Evolutionary conservation across 2,797 vertebrate species (phyloP).

Genomic region (Leptodactylus fallax): DNA sequence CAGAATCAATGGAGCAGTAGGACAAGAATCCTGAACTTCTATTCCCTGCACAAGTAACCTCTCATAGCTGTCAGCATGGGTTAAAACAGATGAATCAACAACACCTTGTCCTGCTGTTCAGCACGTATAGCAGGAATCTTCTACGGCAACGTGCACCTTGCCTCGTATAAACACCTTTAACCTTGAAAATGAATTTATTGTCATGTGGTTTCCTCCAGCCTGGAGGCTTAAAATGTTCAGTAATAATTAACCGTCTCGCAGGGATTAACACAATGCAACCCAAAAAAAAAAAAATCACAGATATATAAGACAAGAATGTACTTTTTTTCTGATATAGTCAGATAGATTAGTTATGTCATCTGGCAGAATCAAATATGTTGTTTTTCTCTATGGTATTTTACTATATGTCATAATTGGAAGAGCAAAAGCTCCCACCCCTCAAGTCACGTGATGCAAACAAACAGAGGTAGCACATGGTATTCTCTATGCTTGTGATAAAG

Average conservation of each 20-base stretch:
- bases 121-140: conserved; percentile 47
- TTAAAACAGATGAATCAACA: conserved; percentile 35
- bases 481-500: background rate
- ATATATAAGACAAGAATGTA: background rate
- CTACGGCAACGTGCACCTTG: conserved; percentile 16
- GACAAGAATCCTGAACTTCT: too few species aligned
- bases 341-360: background rate
- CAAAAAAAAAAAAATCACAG: background rate
- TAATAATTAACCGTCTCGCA: conserved; percentile 51
- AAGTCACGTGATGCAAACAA: conserved; percentile 23
- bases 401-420: background rate
- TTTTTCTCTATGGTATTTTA: too few species aligned
- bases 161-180: conserved; percentile 41
- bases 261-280: conserved; percentile 3
- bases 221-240: conserved; percentile 22
- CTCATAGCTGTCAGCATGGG: background rate
- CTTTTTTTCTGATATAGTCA: background rate
- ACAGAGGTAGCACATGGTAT: background rate
- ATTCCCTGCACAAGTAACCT: background rate
- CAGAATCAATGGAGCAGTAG: too few species aligned
- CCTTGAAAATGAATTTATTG: conserved; percentile 34
- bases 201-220: conserved; percentile 43
- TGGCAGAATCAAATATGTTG: background rate
- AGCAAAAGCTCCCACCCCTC: background rate
- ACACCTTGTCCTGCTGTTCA: conserved; percentile 31